A percentile compares a stretch with the other conserved stretches of the same genome.
These are phyloP conservation scores for Catostomus latipinnis DNA, from an alignment of 2,797 vertebrate species.

Conservation along the genomic window DNA sequence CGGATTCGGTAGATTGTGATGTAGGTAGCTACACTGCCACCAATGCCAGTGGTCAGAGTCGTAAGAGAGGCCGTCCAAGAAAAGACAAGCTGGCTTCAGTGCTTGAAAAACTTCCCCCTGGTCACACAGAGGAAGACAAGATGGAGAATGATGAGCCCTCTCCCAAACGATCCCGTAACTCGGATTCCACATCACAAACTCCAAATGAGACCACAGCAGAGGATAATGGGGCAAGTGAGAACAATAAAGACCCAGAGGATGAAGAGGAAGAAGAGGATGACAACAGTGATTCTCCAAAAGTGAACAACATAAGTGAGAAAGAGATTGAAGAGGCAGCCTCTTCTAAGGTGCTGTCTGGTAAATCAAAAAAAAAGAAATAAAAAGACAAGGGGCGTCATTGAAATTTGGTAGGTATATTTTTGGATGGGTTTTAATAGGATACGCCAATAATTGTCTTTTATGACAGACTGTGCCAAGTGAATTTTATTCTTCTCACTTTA, in stretches of 20 bases:
- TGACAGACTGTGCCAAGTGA: slow-evolving; percentile 12
- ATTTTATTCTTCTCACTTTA: not conserved
- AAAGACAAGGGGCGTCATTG: slow-evolving; percentile 25
- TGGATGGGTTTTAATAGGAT: slow-evolving; percentile 48
- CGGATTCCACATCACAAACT: slow-evolving; percentile 36
- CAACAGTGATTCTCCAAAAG: slow-evolving; percentile 19
- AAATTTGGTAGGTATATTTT: slow-evolving; percentile 56
- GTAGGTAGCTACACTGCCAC: not conserved
- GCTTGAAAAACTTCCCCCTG: slow-evolving; percentile 6
- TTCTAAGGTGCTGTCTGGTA: slow-evolving; percentile 28
- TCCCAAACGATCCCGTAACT: slow-evolving; percentile 58
- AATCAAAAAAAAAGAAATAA: slow-evolving; percentile 52
- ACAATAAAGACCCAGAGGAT: slow-evolving; percentile 10
- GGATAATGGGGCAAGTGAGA: slow-evolving; percentile 29
- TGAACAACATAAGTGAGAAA: slow-evolving; percentile 17
- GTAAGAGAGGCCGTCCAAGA: slow-evolving; percentile 52
- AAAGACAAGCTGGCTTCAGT: slow-evolving; percentile 32
- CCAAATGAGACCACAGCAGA: slow-evolving; percentile 14
- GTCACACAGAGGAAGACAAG: slow-evolving; percentile 37
- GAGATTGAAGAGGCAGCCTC: slow-evolving; percentile 12
- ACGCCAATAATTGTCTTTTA: slow-evolving; percentile 8
- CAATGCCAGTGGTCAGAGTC: slow-evolving; percentile 1
- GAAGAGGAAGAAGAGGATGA: not conserved
- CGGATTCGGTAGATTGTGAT: slow-evolving; percentile 14
- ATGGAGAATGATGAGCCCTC: slow-evolving; percentile 3